phyloP scores from a whole-genome alignment of 2,888 invertebrate genomes.

The Drosophila paranaensis region DNA sequence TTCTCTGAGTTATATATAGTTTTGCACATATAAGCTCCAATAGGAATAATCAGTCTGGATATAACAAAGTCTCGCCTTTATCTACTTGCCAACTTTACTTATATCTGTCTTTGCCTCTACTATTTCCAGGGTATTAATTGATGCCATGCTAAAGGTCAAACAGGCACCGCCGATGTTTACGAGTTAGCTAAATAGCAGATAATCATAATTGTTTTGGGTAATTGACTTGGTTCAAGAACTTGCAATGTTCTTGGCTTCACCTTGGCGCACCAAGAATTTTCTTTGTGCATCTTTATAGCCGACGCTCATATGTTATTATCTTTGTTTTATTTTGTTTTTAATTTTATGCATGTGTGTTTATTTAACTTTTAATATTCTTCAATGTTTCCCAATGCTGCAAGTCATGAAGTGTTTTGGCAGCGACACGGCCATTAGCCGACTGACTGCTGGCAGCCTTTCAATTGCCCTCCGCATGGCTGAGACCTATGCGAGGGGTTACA shows the following conservation, averaged over 20 bases:
- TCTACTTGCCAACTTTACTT: too few species aligned
- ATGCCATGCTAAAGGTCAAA: slow-evolving; percentile 22
- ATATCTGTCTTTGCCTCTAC: too few species aligned
- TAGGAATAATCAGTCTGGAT: too few species aligned
- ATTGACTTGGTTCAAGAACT: slow-evolving; percentile 60
- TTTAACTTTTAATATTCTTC: slow-evolving; percentile 1
- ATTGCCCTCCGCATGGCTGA: slow-evolving; percentile 47
- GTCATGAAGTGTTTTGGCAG: slow-evolving; percentile 53
- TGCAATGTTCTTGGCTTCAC: slow-evolving; percentile 54
- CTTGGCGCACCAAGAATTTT: slow-evolving; percentile 49
- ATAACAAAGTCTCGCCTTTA: too few species aligned
- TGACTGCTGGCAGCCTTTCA: slow-evolving; percentile 39
- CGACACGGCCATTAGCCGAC: slow-evolving; percentile 42
- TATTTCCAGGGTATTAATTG: slow-evolving; percentile 12
- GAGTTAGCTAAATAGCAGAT: slow-evolving; percentile 19
- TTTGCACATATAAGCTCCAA: too few species aligned
- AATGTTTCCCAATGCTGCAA: slow-evolving; percentile 32
- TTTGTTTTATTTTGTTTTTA: neutral
- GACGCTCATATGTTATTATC: slow-evolving; percentile 1
- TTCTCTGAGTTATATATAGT: too few species aligned
- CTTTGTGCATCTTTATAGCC: slow-evolving; percentile 42
- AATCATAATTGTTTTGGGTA: slow-evolving; percentile 52
- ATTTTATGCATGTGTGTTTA: slow-evolving; percentile 1
- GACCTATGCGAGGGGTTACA: slow-evolving; percentile 41
- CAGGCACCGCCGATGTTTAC: slow-evolving; percentile 4